Base-by-base conservation (phyloP, 2,797 vertebrate genomes). In the Eremophila alpestris region DNA sequence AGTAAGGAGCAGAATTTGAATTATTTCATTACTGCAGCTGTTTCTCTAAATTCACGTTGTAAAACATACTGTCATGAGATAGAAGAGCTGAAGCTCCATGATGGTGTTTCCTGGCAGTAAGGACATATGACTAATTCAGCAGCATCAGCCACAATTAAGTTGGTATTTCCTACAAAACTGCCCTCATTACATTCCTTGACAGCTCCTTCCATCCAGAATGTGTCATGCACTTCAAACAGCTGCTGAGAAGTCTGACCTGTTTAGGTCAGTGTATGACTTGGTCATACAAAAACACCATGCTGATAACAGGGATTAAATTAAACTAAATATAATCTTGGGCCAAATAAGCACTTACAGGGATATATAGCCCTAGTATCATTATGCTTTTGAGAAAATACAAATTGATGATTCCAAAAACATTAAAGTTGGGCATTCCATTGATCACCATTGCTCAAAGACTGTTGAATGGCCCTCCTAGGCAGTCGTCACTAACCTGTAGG, bases 91-190 rank as follows among this genome's bases (percentile, higher is more conserved):
- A 81, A 55, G n/a, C 52, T 95, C 23, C 49, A 54, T 4, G 71
- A 13, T 0, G 0, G 18, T 77, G 83, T 85, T 30, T 89, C 48
- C 56, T 0, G 1, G 32, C 60, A 67, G 29, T 48, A 83, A 83
- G 91, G 70, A 93, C 5, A 7, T 77, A 29, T 83, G 87, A 94
- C 48, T 94, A 63, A 89, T 55, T 76, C 74, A 87, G 75, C 41
- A 91, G 32, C 70, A 65, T 23, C 55, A 60, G 60, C 64, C 26
- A 30, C 71, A 89, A 40, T 70, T 93, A 92, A 64, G 52, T 60
- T 60, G 67, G 0, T 26, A 40, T 46, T 90, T 89, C 75, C 87
- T 59, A 77, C 56, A 60, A 27, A 90, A 82, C 23, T 60, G 40
- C 51, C 67, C 68, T 74, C 40, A 87, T 75, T 84, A 84, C 43